phyloP scores from a whole-genome alignment of 2,113 vertebrate genomes.

The Micronycteris hirsuta region DNA sequence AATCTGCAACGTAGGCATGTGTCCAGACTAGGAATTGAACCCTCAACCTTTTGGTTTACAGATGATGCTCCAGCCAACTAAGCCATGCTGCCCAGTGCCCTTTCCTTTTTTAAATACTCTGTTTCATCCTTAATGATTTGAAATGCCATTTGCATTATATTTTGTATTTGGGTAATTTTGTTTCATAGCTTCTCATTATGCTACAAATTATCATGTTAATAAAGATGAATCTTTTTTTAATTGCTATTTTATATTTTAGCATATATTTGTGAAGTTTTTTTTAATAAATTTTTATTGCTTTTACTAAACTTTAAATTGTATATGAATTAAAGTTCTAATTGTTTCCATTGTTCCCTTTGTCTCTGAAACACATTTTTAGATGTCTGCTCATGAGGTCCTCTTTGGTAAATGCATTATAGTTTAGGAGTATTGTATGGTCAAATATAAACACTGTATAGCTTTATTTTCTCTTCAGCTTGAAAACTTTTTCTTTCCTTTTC shows the following conservation, averaged over 20 bases:
- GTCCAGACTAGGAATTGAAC: no score
- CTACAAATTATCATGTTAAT: not conserved
- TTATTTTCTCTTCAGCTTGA: conserved; percentile 54
- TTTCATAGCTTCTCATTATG: not conserved
- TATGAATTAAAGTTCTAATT: not conserved
- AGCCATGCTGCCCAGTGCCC: no score
- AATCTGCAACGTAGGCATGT: no score
- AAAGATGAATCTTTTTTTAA: not conserved
- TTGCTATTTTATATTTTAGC: not conserved
- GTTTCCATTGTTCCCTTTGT: not conserved
- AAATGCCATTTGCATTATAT: not conserved
- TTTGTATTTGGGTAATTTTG: not conserved
- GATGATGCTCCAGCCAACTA: no score
- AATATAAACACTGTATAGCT: not conserved
- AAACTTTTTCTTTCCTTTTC: conserved; percentile 47
- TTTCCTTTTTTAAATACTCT: not conserved
- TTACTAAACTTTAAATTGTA: conserved; percentile 22
- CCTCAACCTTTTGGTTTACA: no score
- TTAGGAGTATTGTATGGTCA: not conserved
- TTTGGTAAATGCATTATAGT: not conserved
- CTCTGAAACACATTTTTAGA: conserved; percentile 32
- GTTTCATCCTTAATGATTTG: not conserved
- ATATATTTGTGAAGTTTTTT: conserved; percentile 1
- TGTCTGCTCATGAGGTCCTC: not conserved
- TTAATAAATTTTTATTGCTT: conserved; percentile 34